Evolutionary conservation across 2,888 invertebrate genomes (phyloP), one percentile per base, ranked within the genome.

Genomic region (Dynastes tityus): DNA sequence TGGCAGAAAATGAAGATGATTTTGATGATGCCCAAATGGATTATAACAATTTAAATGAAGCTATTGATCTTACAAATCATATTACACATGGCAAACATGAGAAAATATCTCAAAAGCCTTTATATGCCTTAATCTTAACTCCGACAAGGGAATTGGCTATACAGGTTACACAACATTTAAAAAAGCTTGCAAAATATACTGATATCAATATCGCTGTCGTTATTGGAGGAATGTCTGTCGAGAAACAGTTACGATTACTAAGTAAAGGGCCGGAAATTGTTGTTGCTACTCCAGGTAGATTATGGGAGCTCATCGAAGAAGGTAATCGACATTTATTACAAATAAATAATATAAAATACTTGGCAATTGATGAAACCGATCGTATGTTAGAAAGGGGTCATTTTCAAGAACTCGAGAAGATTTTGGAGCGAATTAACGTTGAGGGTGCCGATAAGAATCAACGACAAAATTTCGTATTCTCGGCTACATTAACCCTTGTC

Each of bases 281-380:
- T 0, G 97, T 99, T 51, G 99, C 97, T 0, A 99, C 99, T 0
- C 99, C 99, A 0, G 99, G 99, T 0, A 90, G 99, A 11, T 91
- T 99, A 40, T 99, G 99, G 99, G 98, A 99, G 89, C 90, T 99
- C 13, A 91, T 97, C 61, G 91, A 93, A 80, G 92, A 94, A 85
- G 97, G 95, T 0, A 94, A 96, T 85, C 88, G 91, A 5, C 96
- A 96, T 89, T 89, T 97, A 45, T 92, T 91, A 80, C 93, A 95
- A 86, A 87, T 97, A 16, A 89, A 93, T 80, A 90, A 92, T 73
- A 92, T 96, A 85, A 97, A 97, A 86, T 97, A 94, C 88, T 90
- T 99, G 80, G 98, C 97, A 0, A 96, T 99, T 82, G 99, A 99
- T 88, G 99, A 99, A 90, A 98, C 99, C 0, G 99, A 99, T 89